These are phyloP conservation scores for Pterocles gutturalis DNA, from an alignment of 2,113 vertebrate species.

Conservation along the genomic window DNA sequence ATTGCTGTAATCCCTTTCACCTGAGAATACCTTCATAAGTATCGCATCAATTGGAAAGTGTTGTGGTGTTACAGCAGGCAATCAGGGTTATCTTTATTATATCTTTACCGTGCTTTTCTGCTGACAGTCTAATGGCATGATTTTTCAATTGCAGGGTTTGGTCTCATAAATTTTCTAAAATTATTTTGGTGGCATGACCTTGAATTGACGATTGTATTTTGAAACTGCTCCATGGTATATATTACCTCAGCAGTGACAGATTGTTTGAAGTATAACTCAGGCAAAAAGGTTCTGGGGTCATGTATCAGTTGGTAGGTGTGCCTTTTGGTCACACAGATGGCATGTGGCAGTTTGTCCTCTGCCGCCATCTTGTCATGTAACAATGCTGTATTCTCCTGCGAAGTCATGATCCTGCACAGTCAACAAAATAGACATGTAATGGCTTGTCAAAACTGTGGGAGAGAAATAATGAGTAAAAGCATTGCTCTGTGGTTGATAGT, in stretches of 20 bases:
- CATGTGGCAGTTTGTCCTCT: neutral
- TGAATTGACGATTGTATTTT: neutral
- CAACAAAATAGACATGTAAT: neutral
- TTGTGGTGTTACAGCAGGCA: neutral
- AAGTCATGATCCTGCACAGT: neutral
- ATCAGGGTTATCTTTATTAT: neutral
- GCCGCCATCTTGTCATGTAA: neutral
- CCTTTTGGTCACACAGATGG: neutral
- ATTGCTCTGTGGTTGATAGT: neutral
- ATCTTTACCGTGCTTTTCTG: neutral
- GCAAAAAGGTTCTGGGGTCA: neutral
- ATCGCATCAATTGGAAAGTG: neutral
- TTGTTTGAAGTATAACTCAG: neutral
- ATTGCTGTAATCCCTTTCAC: neutral
- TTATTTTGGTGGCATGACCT: neutral
- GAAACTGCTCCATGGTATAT: neutral
- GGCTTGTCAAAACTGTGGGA: neutral
- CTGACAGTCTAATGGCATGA: neutral
- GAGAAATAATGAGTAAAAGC: neutral
- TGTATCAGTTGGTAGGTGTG: rapidly evolving
- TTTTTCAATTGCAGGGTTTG: neutral
- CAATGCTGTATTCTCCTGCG: neutral
- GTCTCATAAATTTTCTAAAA: neutral
- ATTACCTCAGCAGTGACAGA: neutral
- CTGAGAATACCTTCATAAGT: neutral